Evolutionary conservation across 2,888 invertebrate species (phyloP).

Genomic region (Calameuta idolon): DNA sequence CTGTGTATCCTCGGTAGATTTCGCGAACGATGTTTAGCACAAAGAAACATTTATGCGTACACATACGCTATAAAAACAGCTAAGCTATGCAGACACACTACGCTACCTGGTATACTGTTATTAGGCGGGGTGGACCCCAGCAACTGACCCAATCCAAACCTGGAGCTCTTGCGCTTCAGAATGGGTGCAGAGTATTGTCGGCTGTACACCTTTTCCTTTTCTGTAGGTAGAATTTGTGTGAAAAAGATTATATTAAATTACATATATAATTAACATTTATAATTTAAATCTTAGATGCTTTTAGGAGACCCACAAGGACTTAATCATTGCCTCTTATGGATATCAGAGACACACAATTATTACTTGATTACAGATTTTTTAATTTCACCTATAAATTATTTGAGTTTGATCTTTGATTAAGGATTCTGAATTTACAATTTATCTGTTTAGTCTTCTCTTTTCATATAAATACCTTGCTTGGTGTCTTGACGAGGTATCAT

Average conservation of each 20-base stretch:
- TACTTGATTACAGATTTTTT: not conserved
- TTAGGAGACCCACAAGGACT: not conserved
- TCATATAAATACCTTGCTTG: constrained; percentile 71
- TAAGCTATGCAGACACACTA: constrained; percentile 59
- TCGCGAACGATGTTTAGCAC: constrained; percentile 1
- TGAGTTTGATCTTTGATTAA: not conserved
- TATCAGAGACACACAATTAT: not conserved
- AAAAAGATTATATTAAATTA: constrained; percentile 13
- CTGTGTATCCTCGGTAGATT: not conserved
- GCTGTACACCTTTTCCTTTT: constrained; percentile 88
- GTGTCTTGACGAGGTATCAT: constrained; percentile 81
- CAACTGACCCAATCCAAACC: constrained; percentile 91
- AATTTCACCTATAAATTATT: not conserved
- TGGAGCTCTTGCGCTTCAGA: constrained; percentile 91
- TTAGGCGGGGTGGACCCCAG: constrained; percentile 72
- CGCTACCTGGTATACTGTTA: constrained; percentile 75
- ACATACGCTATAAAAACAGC: constrained; percentile 25
- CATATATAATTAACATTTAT: not conserved
- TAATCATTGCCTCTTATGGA: not conserved
- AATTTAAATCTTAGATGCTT: not conserved
- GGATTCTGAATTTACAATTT: constrained; percentile 3
- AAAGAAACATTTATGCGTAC: constrained; percentile 8
- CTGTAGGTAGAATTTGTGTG: constrained; percentile 63
- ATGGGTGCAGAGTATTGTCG: constrained; percentile 97
- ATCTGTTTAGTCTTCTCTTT: not conserved